Evolutionary conservation across 2,797 vertebrate genomes (phyloP).

Genomic region (Rhabdomys pumilio): DNA sequence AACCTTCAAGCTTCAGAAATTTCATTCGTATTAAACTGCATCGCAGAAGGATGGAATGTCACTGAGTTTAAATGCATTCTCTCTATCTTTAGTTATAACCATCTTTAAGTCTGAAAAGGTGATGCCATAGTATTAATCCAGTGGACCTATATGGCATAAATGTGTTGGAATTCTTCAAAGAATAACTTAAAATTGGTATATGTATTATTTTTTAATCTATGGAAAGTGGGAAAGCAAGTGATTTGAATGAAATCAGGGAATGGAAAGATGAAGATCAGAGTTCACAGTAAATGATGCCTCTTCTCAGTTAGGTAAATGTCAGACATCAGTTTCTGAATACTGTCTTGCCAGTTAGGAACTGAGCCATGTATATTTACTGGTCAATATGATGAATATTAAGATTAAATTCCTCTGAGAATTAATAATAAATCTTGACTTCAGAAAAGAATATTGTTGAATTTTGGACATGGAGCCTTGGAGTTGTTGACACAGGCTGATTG

Average conservation of each 20-base stretch:
- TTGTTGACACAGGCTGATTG: slow-evolving; percentile 66
- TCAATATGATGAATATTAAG: slow-evolving; percentile 70
- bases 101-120: slow-evolving; percentile 6
- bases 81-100: slow-evolving; percentile 64
- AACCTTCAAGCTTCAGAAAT: slow-evolving; percentile 78
- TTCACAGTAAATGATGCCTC: slow-evolving; percentile 77
- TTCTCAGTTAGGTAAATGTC: slow-evolving; percentile 83
- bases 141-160: slow-evolving; percentile 36
- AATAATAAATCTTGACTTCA: slow-evolving; percentile 62
- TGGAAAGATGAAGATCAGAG: slow-evolving; percentile 78
- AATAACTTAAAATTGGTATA: slow-evolving; percentile 56
- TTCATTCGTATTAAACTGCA: slow-evolving; percentile 47
- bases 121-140: slow-evolving; percentile 68
- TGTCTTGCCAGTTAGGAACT: slow-evolving; percentile 70
- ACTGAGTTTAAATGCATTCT: neutral
- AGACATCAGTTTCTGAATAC: slow-evolving; percentile 77
- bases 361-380: slow-evolving; percentile 9
- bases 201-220: slow-evolving; percentile 41
- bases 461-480: slow-evolving; percentile 3
- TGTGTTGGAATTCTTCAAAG: slow-evolving; percentile 65
- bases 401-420: slow-evolving; percentile 73
- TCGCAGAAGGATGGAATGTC: slow-evolving; percentile 54
- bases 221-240: neutral
- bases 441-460: slow-evolving; percentile 70
- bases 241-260: slow-evolving; percentile 60